phyloP scores from a whole-genome alignment of 1,140 invertebrate species.

The Drosophila albomicans region DNA sequence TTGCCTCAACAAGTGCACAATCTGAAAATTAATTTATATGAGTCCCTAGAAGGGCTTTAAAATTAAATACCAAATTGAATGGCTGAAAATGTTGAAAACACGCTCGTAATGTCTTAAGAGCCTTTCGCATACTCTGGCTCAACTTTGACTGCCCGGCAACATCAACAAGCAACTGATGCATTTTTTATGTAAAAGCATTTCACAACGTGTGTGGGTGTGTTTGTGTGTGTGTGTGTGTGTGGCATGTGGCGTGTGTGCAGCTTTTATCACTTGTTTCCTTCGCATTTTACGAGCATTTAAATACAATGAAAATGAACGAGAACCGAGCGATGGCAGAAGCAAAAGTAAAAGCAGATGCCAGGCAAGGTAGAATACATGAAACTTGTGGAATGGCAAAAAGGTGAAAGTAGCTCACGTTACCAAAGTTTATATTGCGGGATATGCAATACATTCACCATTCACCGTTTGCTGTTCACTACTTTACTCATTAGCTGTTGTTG shows the following conservation, averaged over 20 bases:
- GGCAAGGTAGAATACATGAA: background rate
- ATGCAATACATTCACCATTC: background rate
- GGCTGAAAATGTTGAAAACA: slow-evolving; percentile 8
- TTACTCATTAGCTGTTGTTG: background rate
- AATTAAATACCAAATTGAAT: slow-evolving; percentile 27
- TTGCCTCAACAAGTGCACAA: slow-evolving; percentile 3
- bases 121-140: background rate
- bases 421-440: background rate
- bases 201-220: slow-evolving; percentile 3
- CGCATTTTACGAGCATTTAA: slow-evolving; percentile 70
- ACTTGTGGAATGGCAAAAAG: background rate
- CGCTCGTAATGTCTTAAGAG: slow-evolving; percentile 26
- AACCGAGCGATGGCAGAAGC: slow-evolving; percentile 4
- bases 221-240: slow-evolving; percentile 15
- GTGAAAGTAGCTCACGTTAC: background rate
- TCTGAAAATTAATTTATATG: slow-evolving; percentile 55
- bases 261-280: slow-evolving; percentile 75
- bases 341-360: background rate
- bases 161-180: slow-evolving; percentile 53
- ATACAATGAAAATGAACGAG: slow-evolving; percentile 60
- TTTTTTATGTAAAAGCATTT: slow-evolving; percentile 69
- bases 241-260: slow-evolving; percentile 31
- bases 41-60: slow-evolving; percentile 42
- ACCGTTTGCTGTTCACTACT: too few relatives aligned
- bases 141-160: slow-evolving; percentile 22